Base-by-base conservation (phyloP, 2,888 invertebrate species). In the Lypha dubia region DNA sequence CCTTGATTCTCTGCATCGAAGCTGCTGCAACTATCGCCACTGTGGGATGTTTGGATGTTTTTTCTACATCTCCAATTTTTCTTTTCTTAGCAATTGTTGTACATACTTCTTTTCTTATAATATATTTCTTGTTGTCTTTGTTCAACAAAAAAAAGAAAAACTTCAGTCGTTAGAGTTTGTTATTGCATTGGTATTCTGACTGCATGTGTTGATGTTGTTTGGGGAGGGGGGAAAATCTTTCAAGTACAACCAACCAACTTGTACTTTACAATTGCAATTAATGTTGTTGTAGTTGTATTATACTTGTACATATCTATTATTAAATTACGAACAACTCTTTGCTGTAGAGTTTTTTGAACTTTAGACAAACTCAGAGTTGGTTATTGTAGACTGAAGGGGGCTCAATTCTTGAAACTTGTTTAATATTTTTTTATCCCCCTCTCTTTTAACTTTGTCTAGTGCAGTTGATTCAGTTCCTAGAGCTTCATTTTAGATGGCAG, bases 271-370 rank as follows among this genome's bases (percentile, higher is more conserved):
- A 76, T 67, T 76, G 76, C 76, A 76, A 67, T 58, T 76, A 65
- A n/a, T 58, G 44, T 71, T 60, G 51, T 17, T 51, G 51, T 51
- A 46, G 76, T 51, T 63, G 49, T 20, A 44, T 53, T 46, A n/a
- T 44, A 15, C 7, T 28, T 17, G 32, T 46, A 51, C 28, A 67
- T 62, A 46, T 62, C 68, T 82, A 70, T 70, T 51, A 63, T 63
- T 62, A 70, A 58, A 65, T n/a, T 58, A 71, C 3, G 15, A 32
- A 46, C 17, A 75, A 75, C 51, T 75, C 75, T 79, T 56, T 46
- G 65, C 44, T 80, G 79, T 58, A 84, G 80, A 84, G 84, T 84
- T 76, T 80, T 73, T 84, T 84, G 76, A 84, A 80, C 84, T 80
- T 63, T 68, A 56, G 62, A 65, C 60, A 67, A 84, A 80, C 51